Evolutionary conservation across 2,888 invertebrate genomes (phyloP).

Genomic region (Xylophagus ater): DNA sequence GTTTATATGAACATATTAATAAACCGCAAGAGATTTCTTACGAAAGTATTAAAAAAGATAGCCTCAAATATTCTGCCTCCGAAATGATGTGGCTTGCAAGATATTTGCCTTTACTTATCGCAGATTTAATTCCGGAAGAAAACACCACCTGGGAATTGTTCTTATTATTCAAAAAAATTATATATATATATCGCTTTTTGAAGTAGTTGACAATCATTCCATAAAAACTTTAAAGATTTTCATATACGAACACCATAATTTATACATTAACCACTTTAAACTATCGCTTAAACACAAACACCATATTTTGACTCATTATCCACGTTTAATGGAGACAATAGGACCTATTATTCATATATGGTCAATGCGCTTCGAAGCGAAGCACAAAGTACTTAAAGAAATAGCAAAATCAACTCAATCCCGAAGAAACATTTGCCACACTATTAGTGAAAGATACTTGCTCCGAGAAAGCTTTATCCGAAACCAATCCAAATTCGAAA

Average conservation of each 20-base stretch:
- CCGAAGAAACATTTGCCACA: conserved; percentile 4
- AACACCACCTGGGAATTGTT: too few species aligned
- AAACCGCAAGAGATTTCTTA: conserved; percentile 1
- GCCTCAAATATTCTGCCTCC: conserved; percentile 6
- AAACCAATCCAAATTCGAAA: too few species aligned
- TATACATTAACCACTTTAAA: neutral
- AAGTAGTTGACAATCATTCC: too few species aligned
- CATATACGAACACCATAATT: conserved; percentile 2
- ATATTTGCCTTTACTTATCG: too few species aligned
- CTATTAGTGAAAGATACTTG: conserved; percentile 4
- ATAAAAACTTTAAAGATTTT: too few species aligned
- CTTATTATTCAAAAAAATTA: too few species aligned
- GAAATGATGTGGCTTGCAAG: too few species aligned
- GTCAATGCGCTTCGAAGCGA: conserved; percentile 8
- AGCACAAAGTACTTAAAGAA: conserved; percentile 7
- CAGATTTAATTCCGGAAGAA: too few species aligned
- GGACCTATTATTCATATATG: conserved; percentile 13
- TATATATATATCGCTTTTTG: too few species aligned
- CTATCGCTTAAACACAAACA: conserved; percentile 7
- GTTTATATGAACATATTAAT: conserved; percentile 2
- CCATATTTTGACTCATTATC: conserved; percentile 6
- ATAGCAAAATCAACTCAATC: conserved; percentile 6
- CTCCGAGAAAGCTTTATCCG: conserved; percentile 5
- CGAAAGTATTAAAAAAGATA: conserved; percentile 4
- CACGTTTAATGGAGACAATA: conserved; percentile 14